Evolutionary conservation across 2,888 invertebrate species (phyloP).

Genomic region (Ypsolopha scabrella): DNA sequence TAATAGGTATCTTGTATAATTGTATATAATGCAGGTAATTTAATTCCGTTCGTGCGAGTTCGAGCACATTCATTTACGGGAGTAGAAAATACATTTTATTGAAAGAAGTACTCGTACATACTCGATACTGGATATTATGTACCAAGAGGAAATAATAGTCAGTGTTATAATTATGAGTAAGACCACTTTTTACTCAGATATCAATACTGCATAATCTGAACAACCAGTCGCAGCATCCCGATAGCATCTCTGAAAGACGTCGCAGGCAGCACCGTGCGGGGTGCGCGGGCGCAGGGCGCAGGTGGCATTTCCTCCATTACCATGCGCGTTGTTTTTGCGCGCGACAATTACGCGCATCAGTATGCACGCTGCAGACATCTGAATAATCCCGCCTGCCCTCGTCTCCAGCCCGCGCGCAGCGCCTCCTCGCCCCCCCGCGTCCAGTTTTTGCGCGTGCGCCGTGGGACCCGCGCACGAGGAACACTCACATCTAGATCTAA

Average conservation of each 20-base stretch:
- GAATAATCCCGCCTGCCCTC: conserved; percentile 17
- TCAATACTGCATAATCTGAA: background rate
- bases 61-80: too few relatives aligned
- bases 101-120: too few relatives aligned
- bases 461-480: conserved; percentile 28
- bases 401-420: conserved; percentile 16
- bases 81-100: too few relatives aligned
- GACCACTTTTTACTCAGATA: too few relatives aligned
- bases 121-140: too few relatives aligned
- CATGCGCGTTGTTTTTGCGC: conserved; percentile 52
- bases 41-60: too few relatives aligned
- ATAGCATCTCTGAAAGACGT: conserved; percentile 12
- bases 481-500: conserved; percentile 1
- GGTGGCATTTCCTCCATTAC: conserved; percentile 53
- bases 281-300: too few relatives aligned
- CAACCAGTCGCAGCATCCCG: background rate
- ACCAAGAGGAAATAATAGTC: too few relatives aligned
- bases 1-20: too few relatives aligned
- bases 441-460: conserved; percentile 25
- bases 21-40: too few relatives aligned
- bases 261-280: too few relatives aligned
- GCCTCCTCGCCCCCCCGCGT: conserved; percentile 12
- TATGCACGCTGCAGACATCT: conserved; percentile 47
- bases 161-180: too few relatives aligned
- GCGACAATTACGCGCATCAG: conserved; percentile 55